Evolutionary conservation across 30 jellyfish, hydroid and myxozoan genomes (phyloP).

Genomic region (Cassiopea andromeda): DNA sequence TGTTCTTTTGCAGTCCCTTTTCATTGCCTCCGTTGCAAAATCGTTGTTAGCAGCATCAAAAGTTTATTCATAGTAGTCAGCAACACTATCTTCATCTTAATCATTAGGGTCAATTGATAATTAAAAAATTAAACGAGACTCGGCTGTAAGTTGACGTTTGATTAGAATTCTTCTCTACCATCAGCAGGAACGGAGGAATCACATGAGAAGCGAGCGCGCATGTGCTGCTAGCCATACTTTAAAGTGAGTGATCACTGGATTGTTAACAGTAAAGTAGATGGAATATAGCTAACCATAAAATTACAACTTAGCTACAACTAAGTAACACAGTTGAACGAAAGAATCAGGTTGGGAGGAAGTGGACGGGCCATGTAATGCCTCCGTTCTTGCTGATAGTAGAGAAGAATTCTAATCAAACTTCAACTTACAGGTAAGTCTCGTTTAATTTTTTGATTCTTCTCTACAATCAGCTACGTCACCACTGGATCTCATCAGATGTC

Average conservation of each 20-base stretch:
- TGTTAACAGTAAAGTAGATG: too few species aligned
- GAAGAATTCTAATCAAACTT: slow-evolving; percentile 7
- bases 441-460: slow-evolving; percentile 5
- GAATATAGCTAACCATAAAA: too few species aligned
- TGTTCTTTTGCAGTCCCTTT: too few species aligned
- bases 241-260: neutral
- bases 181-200: slow-evolving; percentile 65
- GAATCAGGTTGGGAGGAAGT: neutral
- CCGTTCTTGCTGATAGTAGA: slow-evolving; percentile 21
- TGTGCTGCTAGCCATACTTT: slow-evolving; percentile 43
- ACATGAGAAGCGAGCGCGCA: slow-evolving; percentile 68
- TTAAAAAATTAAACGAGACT: slow-evolving; percentile 12
- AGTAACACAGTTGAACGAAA: neutral
- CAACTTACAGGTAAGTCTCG: slow-evolving; percentile 15
- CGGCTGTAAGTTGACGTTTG: slow-evolving; percentile 39
- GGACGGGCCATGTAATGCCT: slow-evolving; percentile 16
- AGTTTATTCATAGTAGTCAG: too few species aligned
- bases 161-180: slow-evolving; percentile 53
- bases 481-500: slow-evolving; percentile 26
- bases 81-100: too few species aligned
- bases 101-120: too few species aligned
- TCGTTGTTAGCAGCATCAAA: too few species aligned
- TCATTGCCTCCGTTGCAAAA: too few species aligned
- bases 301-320: too few species aligned
- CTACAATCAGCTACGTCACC: slow-evolving; percentile 45